These are phyloP conservation scores for Rhinoraja longicauda DNA, from an alignment of 2,797 vertebrate species.

Conservation along the genomic window DNA sequence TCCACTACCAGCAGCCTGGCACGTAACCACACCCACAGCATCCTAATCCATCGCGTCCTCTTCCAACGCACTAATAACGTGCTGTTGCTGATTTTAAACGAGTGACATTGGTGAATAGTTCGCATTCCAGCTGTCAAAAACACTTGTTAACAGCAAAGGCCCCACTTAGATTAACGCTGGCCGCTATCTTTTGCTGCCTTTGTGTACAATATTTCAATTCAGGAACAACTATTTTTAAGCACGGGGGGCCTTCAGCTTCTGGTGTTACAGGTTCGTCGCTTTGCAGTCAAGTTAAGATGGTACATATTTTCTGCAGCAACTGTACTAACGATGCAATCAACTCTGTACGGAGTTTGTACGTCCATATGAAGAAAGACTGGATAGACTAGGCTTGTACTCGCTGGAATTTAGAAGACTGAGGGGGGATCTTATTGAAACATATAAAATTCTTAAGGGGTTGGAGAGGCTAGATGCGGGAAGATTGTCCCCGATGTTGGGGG, in stretches of 20 bases:
- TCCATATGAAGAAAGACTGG: no score
- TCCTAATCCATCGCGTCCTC: not conserved
- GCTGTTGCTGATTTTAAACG: not conserved
- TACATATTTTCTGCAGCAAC: constrained; percentile 38
- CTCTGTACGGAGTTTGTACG: no score
- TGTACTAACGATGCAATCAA: constrained; percentile 45
- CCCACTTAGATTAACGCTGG: constrained; percentile 41
- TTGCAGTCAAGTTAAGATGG: constrained; percentile 42
- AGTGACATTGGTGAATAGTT: not conserved
- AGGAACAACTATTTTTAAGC: constrained; percentile 51
- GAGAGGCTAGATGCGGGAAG: no score
- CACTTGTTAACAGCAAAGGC: constrained; percentile 24
- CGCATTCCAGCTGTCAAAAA: not conserved
- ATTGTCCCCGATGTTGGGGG: no score
- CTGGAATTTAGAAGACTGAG: no score
- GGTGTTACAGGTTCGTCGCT: constrained; percentile 47
- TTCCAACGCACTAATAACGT: not conserved
- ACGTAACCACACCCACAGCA: no score
- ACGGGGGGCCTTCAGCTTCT: constrained; percentile 46
- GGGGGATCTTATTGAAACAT: no score
- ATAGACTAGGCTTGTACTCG: no score
- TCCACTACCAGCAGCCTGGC: not conserved
- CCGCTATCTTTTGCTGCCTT: constrained; percentile 47
- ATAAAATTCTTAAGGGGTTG: no score
- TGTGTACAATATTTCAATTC: constrained; percentile 47